Conservation (phyloP, 37 sponge, comb jelly and placozoan genomes). For the Mnemiopsis leidyi region DNA sequence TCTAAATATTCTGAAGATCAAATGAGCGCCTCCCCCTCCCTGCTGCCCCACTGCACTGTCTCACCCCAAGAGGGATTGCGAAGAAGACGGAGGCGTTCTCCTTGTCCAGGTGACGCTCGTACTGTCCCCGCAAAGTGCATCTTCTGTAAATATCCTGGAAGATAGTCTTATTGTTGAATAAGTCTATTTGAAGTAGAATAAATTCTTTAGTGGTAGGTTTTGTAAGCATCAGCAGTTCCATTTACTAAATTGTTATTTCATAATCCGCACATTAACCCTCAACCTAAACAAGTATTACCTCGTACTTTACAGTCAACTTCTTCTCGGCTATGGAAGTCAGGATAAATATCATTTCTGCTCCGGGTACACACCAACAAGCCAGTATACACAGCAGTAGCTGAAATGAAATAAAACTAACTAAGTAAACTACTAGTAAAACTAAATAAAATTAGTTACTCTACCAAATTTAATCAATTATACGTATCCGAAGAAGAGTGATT, state of each 20-base stretch:
- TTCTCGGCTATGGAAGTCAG: background rate
- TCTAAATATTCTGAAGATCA: too few species aligned
- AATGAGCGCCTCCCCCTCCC: too few species aligned
- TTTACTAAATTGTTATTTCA: too few species aligned
- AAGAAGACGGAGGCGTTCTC: conserved; percentile 62
- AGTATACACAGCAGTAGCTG: conserved; percentile 1
- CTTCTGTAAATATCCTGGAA: background rate
- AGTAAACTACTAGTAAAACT: too few species aligned
- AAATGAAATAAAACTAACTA: too few species aligned
- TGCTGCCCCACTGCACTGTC: too few species aligned
- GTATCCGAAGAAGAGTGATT: too few species aligned
- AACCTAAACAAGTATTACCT: conserved; percentile 12
- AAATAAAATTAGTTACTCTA: too few species aligned
- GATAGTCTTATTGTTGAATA: background rate
- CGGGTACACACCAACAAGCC: conserved; percentile 1
- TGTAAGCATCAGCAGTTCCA: background rate
- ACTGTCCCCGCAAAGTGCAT: background rate
- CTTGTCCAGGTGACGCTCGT: background rate
- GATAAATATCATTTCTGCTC: background rate
- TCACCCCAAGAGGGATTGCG: background rate
- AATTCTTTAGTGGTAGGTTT: background rate
- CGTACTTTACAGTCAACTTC: background rate
- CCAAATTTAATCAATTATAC: too few species aligned
- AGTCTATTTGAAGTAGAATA: background rate
- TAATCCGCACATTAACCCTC: too few species aligned